These are phyloP conservation scores for Drosophila ogumai DNA, from an alignment of 1,140 invertebrate genomes.

Conservation along the genomic window DNA sequence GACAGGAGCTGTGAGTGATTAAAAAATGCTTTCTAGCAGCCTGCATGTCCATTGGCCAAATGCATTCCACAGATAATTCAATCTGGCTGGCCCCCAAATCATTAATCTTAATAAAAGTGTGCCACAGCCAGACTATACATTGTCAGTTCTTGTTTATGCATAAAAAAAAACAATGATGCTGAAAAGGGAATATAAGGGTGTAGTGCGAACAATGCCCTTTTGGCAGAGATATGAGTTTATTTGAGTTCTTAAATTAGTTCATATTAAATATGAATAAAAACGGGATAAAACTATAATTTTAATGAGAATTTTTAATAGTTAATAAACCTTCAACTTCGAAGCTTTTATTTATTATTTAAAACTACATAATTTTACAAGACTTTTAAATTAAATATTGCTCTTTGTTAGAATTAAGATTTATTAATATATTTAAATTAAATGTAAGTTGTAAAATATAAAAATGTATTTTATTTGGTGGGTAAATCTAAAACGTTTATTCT, in stretches of 20 bases:
- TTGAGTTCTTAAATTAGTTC: no score
- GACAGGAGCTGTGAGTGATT: constrained; percentile 53
- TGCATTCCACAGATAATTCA: constrained; percentile 62
- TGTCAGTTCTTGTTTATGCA: constrained; percentile 47
- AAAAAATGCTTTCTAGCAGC: constrained; percentile 42
- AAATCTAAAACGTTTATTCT: no score
- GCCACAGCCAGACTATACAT: constrained; percentile 33
- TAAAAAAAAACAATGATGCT: constrained; percentile 31
- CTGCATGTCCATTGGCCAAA: constrained; percentile 38
- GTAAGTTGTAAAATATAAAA: no score
- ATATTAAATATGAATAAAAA: neutral
- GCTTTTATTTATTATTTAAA: no score
- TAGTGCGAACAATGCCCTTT: neutral
- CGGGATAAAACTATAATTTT: no score
- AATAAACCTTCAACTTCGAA: no score
- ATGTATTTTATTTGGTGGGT: no score
- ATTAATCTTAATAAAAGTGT: constrained; percentile 80
- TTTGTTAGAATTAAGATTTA: no score
- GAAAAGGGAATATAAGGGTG: neutral
- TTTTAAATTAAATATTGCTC: no score
- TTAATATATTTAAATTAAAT: no score
- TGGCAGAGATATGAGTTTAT: neutral
- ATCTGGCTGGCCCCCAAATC: constrained; percentile 60
- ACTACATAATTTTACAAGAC: no score
- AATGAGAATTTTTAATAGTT: no score